phyloP scores from a whole-genome alignment of 2,888 invertebrate species.

The Tachystola acroxantha region DNA sequence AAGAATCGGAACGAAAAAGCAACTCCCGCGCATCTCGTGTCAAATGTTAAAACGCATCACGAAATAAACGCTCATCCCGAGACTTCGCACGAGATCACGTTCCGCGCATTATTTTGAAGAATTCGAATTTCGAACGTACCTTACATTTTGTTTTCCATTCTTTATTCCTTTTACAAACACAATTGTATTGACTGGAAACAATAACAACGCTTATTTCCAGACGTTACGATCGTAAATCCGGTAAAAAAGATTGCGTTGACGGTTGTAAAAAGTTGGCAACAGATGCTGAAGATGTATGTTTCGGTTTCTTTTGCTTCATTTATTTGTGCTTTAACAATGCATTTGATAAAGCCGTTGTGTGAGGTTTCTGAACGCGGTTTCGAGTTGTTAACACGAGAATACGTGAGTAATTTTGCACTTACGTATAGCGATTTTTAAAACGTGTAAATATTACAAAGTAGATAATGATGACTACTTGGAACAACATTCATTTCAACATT shows the following conservation, averaged over 20 bases:
- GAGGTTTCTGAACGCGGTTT: neutral
- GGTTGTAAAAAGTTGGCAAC: neutral
- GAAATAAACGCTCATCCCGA: slow-evolving; percentile 58
- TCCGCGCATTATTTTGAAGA: slow-evolving; percentile 65
- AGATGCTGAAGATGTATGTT: slow-evolving; percentile 4
- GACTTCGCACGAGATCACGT: slow-evolving; percentile 59
- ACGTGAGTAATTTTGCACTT: slow-evolving; percentile 9
- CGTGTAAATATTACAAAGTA: neutral
- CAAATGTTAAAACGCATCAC: slow-evolving; percentile 46
- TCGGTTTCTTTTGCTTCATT: slow-evolving; percentile 14
- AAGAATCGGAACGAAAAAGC: slow-evolving; percentile 29
- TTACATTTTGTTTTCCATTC: slow-evolving; percentile 31
- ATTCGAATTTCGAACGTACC: slow-evolving; percentile 45
- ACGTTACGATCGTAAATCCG: slow-evolving; percentile 4
- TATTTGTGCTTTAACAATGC: slow-evolving; percentile 13
- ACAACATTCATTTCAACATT: neutral
- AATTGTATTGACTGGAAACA: slow-evolving; percentile 10
- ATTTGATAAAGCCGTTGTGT: slow-evolving; percentile 11
- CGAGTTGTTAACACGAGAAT: slow-evolving; percentile 10
- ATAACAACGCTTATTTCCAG: slow-evolving; percentile 3
- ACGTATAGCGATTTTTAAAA: slow-evolving; percentile 1
- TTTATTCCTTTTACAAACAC: slow-evolving; percentile 11
- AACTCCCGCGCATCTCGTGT: slow-evolving; percentile 45
- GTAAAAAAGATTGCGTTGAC: neutral
- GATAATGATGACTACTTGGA: neutral